phyloP scores from a whole-genome alignment of 2,797 vertebrate genomes.

The Hemibagrus guttatus region DNA sequence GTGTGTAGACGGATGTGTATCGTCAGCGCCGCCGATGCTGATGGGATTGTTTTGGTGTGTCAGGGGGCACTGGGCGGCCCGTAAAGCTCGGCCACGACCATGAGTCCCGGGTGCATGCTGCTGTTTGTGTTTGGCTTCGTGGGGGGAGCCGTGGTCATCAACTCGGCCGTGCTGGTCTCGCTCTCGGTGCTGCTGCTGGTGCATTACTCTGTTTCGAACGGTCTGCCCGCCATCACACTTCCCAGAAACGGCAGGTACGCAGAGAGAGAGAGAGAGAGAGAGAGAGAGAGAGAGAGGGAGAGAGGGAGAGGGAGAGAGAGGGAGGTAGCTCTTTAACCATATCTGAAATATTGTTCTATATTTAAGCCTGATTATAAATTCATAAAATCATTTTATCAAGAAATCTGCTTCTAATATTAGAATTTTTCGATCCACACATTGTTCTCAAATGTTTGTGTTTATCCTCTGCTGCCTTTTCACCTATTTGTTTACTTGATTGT shows the following conservation, averaged over 20 bases:
- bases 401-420: neutral
- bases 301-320: too few species aligned
- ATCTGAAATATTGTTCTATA: neutral
- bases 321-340: neutral
- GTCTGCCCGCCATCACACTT: slow-evolving; percentile 90
- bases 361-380: neutral
- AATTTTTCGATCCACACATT: neutral
- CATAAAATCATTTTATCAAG: neutral
- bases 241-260: slow-evolving; percentile 90
- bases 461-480: neutral
- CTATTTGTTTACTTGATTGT: neutral
- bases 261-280: neutral
- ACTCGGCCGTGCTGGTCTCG: slow-evolving; percentile 95
- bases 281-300: neutral
- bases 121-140: slow-evolving; percentile 99
- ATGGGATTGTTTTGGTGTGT: slow-evolving; percentile 73
- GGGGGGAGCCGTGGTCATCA: slow-evolving; percentile 98
- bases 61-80: slow-evolving; percentile 71
- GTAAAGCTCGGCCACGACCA: slow-evolving; percentile 86
- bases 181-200: slow-evolving; percentile 97
- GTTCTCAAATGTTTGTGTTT: neutral
- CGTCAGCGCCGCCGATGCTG: slow-evolving; percentile 63
- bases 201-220: slow-evolving; percentile 94
- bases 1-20: slow-evolving; percentile 55
- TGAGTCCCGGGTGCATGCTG: slow-evolving; percentile 99